These are phyloP conservation scores for Xiphophorus hellerii DNA, from an alignment of 2,113 vertebrate genomes.

Conservation along the genomic window DNA sequence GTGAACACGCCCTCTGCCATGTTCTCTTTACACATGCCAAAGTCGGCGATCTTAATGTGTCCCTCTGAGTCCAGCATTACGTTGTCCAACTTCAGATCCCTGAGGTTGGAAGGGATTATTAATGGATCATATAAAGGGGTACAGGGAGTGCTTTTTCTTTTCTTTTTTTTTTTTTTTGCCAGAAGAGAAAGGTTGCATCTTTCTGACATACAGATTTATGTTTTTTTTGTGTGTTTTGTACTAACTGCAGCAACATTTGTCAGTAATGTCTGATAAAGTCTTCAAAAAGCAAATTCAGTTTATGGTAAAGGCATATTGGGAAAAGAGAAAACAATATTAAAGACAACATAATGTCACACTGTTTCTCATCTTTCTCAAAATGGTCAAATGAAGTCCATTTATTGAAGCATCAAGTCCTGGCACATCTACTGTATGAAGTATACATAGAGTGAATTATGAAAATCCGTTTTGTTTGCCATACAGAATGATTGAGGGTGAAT, in stretches of 20 bases:
- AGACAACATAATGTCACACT: background rate
- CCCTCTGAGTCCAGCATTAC: slow-evolving; percentile 97
- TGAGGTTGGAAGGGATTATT: slow-evolving; percentile 63
- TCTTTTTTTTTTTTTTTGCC: background rate
- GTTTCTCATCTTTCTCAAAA: background rate
- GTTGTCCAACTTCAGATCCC: slow-evolving; percentile 96
- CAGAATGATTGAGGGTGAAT: too few relatives aligned
- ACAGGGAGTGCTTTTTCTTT: too few relatives aligned
- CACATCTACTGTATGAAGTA: background rate
- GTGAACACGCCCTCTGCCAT: slow-evolving; percentile 90
- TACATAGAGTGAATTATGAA: background rate
- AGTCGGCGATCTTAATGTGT: slow-evolving; percentile 98
- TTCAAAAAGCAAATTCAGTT: too few relatives aligned
- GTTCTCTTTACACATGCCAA: slow-evolving; percentile 98
- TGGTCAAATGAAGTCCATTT: background rate
- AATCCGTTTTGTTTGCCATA: too few relatives aligned
- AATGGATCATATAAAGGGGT: background rate
- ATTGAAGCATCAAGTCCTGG: background rate
- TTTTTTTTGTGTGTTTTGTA: too few relatives aligned
- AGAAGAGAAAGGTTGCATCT: background rate
- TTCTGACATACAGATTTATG: background rate
- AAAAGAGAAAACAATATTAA: too few relatives aligned
- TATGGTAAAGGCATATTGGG: too few relatives aligned
- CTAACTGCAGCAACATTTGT: too few relatives aligned
- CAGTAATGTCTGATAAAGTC: too few relatives aligned